phyloP scores from a whole-genome alignment of 2,113 vertebrate genomes.

The Smithornis capensis region DNA sequence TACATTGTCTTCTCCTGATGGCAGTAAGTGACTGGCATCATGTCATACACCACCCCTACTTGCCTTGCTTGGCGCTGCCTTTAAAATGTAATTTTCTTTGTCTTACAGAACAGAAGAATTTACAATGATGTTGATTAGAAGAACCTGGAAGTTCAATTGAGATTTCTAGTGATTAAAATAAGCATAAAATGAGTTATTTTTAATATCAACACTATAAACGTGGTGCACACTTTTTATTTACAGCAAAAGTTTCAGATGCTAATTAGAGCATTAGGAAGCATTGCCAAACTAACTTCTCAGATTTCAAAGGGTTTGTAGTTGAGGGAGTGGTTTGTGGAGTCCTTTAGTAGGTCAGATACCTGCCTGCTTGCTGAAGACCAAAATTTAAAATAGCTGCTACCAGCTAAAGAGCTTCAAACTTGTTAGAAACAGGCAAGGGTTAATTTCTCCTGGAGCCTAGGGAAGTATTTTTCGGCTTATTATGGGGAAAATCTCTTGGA shows the following conservation, averaged over 20 bases:
- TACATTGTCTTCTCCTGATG: slow-evolving; percentile 80
- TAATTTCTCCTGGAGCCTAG: neutral
- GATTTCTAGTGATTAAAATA: neutral
- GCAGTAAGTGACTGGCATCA: neutral
- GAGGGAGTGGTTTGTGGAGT: neutral
- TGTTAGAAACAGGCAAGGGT: neutral
- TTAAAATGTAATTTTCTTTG: neutral
- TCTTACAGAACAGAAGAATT: slow-evolving; percentile 66
- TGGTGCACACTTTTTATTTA: neutral
- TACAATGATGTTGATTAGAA: neutral
- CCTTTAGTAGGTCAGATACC: neutral
- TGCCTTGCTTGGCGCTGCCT: neutral
- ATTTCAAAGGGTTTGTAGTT: neutral
- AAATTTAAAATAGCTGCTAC: neutral
- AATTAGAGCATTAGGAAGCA: neutral
- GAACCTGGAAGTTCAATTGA: slow-evolving; percentile 4
- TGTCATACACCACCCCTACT: neutral
- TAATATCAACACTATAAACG: neutral
- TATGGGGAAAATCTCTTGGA: neutral
- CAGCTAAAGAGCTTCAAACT: neutral
- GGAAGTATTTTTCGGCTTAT: neutral
- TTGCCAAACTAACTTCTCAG: neutral
- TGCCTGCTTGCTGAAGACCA: neutral
- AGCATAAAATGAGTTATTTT: neutral
- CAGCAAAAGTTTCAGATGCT: neutral